phyloP scores from a whole-genome alignment of 2,113 vertebrate species.

The Thunnus thynnus region DNA sequence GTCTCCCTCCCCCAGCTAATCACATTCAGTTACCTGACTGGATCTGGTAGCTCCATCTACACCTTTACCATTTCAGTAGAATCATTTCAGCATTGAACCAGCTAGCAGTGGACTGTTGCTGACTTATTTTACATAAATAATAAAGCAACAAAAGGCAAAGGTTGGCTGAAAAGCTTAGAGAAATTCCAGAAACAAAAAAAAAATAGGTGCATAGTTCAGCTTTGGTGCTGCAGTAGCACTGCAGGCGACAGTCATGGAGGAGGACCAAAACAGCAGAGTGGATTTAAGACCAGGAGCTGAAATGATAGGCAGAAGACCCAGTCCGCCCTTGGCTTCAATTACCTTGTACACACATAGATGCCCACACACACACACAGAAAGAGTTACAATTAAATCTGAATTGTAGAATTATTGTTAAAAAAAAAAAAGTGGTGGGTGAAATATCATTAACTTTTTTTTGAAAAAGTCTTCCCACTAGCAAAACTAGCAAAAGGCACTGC shows the following conservation, averaged over 20 bases:
- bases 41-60: background rate
- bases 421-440: background rate
- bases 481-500: too few species aligned
- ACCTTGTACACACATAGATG: background rate
- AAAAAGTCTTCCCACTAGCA: too few species aligned
- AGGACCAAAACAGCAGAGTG: too few species aligned
- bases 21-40: background rate
- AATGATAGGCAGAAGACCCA: too few species aligned
- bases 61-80: background rate
- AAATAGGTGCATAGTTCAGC: too few species aligned
- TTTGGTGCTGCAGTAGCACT: too few species aligned
- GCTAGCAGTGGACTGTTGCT: background rate
- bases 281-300: too few species aligned
- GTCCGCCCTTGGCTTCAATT: too few species aligned
- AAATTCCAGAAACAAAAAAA: too few species aligned
- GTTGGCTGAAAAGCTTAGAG: background rate
- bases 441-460: background rate
- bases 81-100: slow-evolving; percentile 8
- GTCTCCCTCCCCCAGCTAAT: background rate
- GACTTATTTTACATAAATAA: too few species aligned
- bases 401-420: background rate
- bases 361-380: background rate
- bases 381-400: background rate
- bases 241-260: too few species aligned
- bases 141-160: background rate